phyloP scores from a whole-genome alignment of 2,888 invertebrate species.

The Imbricaverruca yamaguchii region DNA sequence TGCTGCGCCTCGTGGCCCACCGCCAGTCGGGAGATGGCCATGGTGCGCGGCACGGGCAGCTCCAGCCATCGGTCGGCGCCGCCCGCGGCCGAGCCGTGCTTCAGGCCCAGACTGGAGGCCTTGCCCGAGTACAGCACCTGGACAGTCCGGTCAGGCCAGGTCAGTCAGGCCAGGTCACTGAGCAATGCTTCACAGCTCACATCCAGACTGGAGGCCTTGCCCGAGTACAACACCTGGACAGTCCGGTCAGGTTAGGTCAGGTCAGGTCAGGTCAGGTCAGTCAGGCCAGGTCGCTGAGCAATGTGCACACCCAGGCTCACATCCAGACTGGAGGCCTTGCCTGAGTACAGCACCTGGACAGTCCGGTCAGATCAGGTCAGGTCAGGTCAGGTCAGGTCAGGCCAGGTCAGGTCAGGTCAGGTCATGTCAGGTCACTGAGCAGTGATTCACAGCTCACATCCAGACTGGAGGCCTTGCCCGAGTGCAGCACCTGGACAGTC shows the following conservation, averaged over 20 bases:
- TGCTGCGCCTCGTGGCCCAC: constrained; percentile 92
- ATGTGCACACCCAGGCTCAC: constrained; percentile 56
- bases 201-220: constrained; percentile 76
- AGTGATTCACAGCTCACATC: too few relatives aligned
- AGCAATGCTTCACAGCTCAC: constrained; percentile 47
- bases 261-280: too few relatives aligned
- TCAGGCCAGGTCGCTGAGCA: too few relatives aligned
- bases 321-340: constrained; percentile 76
- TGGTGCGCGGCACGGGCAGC: constrained; percentile 58
- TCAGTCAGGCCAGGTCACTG: background rate
- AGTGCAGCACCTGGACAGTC: too few relatives aligned
- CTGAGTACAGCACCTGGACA: constrained; percentile 67
- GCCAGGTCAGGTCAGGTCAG: too few relatives aligned
- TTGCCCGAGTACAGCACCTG: constrained; percentile 80
- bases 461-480: too few relatives aligned
- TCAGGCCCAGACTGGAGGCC: constrained; percentile 75
- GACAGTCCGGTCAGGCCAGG: background rate
- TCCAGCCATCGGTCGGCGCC: constrained; percentile 41
- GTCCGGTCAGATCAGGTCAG: background rate
- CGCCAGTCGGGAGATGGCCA: constrained; percentile 66
- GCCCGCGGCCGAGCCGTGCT: constrained; percentile 43
- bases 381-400: too few relatives aligned
- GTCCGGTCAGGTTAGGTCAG: too few relatives aligned
- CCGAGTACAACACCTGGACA: constrained; percentile 76
- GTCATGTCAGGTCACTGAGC: too few relatives aligned